Base-by-base conservation (phyloP, 2,113 vertebrate genomes). In the Mastomys coucha region DNA sequence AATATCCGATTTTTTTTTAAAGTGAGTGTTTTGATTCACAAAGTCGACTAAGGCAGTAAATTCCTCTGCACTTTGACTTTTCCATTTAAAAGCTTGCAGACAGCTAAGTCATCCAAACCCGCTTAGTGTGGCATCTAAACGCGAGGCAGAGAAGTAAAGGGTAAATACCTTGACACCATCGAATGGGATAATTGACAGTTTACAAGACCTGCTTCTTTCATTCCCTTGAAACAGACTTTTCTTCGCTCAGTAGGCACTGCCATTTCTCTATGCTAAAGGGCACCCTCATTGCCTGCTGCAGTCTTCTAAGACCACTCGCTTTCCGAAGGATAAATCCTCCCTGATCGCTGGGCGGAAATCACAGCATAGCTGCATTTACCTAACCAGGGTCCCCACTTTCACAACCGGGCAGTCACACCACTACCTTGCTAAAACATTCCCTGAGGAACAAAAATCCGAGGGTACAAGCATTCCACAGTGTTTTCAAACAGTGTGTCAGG, bases 11-110 rank as follows among this genome's bases (percentile, higher is more conserved):
- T 67, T 49, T 86, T 90, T 22, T 53, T 53, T 53, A 2, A n/a
- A n/a, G n/a, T n/a, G n/a, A 86, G 87, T 76, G 17, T 93, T 92
- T 88, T 85, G 81, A 92, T 91, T 85, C 28, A 2, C 24, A 78
- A 60, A 91, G n/a, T 17, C 65, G 60, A 76, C 75, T 67, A 86
- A 90, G 73, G 77, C 72, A 75, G 7, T 28, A 20, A 7, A 28
- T 33, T 93, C 60, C 60, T 88, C 58, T 85, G 76, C 80, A 77
- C 51, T 77, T 86, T 26, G 13, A 5, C 56, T 88, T 96, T 90
- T 82, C 75, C 39, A 49, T 53, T 76, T 93, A 69, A 96, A 94
- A 91, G 51, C 42, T 89, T 75, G 39, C 22, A 77, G 85, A 92
- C 67, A 53, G 51, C 84, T 81, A 67, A 81, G 53, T 95, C n/a